These are phyloP conservation scores for Megathymus violae DNA, from an alignment of 1,140 invertebrate genomes.

Conservation along the genomic window DNA sequence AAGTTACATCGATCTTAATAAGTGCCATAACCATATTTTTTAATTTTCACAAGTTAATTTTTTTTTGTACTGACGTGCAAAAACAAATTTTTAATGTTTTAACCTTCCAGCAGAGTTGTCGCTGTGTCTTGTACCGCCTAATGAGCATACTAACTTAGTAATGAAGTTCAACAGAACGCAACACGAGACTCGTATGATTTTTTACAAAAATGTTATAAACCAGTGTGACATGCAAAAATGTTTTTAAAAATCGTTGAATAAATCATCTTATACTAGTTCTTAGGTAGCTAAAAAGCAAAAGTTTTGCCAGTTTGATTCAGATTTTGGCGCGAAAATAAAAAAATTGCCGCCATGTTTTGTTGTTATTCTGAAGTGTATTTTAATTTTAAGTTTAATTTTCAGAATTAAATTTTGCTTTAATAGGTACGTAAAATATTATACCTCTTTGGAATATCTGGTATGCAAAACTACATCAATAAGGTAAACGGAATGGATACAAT, in stretches of 20 bases:
- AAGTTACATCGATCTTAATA: too few species aligned
- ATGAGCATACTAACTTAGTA: constrained; percentile 21
- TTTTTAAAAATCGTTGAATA: constrained; percentile 11
- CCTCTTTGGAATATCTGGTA: too few species aligned
- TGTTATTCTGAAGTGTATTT: neutral
- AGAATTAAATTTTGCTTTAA: too few species aligned
- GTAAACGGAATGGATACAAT: too few species aligned
- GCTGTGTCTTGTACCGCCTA: constrained; percentile 8
- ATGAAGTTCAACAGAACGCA: constrained; percentile 11
- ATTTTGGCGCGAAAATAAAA: neutral
- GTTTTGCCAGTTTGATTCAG: neutral
- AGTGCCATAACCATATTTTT: too few species aligned
- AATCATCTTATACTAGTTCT: neutral
- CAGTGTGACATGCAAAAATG: neutral
- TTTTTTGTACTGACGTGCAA: neutral
- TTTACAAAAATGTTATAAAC: neutral
- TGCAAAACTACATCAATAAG: too few species aligned
- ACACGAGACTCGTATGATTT: neutral
- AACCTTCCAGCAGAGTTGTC: neutral
- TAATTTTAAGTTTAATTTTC: too few species aligned
- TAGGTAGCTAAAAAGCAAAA: neutral
- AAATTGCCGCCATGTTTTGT: too few species aligned
- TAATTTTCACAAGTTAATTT: too few species aligned
- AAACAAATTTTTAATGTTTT: constrained; percentile 9
- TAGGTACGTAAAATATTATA: too few species aligned